Evolutionary conservation across 1,140 invertebrate genomes (phyloP), one percentile per base, ranked within the genome.

Genomic region (Saccostrea cuccullata): DNA sequence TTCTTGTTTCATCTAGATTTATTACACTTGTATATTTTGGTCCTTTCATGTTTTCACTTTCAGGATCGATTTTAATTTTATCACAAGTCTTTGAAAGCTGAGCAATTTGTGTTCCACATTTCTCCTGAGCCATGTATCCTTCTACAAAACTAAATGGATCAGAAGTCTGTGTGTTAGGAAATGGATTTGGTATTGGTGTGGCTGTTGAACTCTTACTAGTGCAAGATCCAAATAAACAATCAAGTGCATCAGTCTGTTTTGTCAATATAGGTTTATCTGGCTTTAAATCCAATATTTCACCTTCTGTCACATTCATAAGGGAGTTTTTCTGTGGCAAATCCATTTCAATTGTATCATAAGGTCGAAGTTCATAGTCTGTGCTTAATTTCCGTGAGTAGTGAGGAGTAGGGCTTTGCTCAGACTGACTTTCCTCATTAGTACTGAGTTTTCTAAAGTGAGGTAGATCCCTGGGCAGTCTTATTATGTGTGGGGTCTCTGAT

Each of bases 141-240:
- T 73, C 70, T 9, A 73, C 70, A 73, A 73, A 73, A 73, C 70
- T 73, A 26, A 73, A 73, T 73, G 70, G 70, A 73, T 73, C 70
- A 73, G 70, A 73, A 26, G 23, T 23, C 11, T 30, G 23, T 36
- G 6, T 26, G 30, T 30, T 30, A 13, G 30, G 70, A 73, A 26
- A 6, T 30, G 70, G 23, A 30, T 73, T 30, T 73, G 23, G 36
- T 13, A 26, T 13, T 26, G 23, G 12, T 9, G 30, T 23, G 13
- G 26, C 9, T 30, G 70, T 13, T 26, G 6, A 36, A 30, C 9
- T 26, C 70, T 73, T 23, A 73, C 30, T 73, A 1, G 23, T 15
- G 30, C n/a, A 36, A 13, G 9, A 26, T 26, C 36, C 70, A 73
- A 73, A 36, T 73, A 73, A 26, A 73, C 30, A 36, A 2, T 73